Evolutionary conservation across 2,888 invertebrate species (phyloP).

Genomic region (Notodonta dromedarius): DNA sequence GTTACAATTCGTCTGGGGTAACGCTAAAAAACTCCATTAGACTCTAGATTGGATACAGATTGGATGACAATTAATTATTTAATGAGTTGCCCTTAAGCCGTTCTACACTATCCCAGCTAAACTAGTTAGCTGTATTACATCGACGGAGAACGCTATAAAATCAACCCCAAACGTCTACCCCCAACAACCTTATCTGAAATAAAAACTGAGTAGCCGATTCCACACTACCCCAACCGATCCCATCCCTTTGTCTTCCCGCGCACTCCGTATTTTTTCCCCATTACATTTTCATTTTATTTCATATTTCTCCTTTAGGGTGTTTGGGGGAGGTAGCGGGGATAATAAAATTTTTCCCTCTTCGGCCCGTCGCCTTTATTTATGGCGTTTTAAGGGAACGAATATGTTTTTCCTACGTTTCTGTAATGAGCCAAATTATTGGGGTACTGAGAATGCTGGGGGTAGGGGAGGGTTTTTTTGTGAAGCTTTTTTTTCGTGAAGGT

Average conservation of each 20-base stretch:
- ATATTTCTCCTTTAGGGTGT: slow-evolving; percentile 78
- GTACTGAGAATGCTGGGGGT: slow-evolving; percentile 68
- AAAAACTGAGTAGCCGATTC: slow-evolving; percentile 41
- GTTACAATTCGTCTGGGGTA: no score
- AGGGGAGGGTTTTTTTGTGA: slow-evolving; percentile 48
- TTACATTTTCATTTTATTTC: slow-evolving; percentile 85
- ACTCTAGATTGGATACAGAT: no score
- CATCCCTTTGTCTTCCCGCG: slow-evolving; percentile 80
- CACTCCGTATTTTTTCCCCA: slow-evolving; percentile 82
- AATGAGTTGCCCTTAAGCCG: no score
- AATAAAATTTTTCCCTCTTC: slow-evolving; percentile 81
- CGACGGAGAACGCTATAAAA: no score
- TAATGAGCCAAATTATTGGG: slow-evolving; percentile 83
- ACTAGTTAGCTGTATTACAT: no score
- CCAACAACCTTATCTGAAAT: no score
- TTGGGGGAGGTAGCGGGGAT: slow-evolving; percentile 48
- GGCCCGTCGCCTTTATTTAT: slow-evolving; percentile 78
- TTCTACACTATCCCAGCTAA: no score
- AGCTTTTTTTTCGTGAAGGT: slow-evolving; percentile 26
- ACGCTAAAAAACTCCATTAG: no score
- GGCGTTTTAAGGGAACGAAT: slow-evolving; percentile 74
- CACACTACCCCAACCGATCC: slow-evolving; percentile 40
- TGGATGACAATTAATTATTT: no score
- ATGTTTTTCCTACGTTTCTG: slow-evolving; percentile 79
- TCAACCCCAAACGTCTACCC: no score